phyloP scores from a whole-genome alignment of 2,797 vertebrate genomes.

The Agapornis canus region DNA sequence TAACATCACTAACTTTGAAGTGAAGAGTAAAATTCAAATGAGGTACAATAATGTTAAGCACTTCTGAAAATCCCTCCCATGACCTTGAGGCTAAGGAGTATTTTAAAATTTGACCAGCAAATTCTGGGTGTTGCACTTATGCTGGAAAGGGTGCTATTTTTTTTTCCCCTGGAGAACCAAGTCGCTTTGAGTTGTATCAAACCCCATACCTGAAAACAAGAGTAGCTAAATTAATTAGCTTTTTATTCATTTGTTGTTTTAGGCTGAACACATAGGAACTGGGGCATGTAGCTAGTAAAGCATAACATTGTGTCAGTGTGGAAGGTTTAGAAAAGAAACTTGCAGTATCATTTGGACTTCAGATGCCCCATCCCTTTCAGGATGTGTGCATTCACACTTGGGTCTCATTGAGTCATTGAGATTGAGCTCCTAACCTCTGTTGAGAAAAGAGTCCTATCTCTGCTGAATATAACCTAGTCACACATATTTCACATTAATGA shows the following conservation, averaged over 20 bases:
- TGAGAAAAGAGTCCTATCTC: background rate
- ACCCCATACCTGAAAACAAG: background rate
- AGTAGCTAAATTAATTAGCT: background rate
- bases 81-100: background rate
- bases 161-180: background rate
- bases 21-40: constrained; percentile 24
- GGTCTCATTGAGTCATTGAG: background rate
- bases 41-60: background rate
- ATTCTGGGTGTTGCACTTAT: background rate
- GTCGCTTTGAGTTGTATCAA: background rate
- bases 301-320: background rate
- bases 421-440: background rate
- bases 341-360: background rate
- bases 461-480: background rate
- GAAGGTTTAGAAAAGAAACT: background rate
- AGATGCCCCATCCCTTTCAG: background rate
- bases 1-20: constrained; percentile 14
- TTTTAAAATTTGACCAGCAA: background rate
- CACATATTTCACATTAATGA: background rate
- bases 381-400: background rate
- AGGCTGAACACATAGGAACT: background rate
- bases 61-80: background rate
- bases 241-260: background rate
- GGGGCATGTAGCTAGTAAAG: background rate
- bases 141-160: background rate